Conservation (phyloP, 2,797 vertebrate species). For the Tinamus major region DNA sequence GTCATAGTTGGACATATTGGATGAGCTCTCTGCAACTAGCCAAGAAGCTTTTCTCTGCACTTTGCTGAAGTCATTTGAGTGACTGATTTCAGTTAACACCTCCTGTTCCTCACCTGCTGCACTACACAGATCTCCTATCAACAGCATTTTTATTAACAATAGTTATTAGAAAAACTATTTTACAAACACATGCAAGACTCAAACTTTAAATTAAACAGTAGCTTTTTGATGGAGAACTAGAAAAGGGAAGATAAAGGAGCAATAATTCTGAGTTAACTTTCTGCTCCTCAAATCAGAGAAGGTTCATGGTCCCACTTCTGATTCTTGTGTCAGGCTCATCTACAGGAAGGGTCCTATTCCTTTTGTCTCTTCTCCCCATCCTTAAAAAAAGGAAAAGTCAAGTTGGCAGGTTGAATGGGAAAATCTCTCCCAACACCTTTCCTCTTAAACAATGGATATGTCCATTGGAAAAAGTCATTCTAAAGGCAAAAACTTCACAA, state of each 20-base stretch:
- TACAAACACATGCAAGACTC: too few relatives aligned
- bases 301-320: neutral
- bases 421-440: neutral
- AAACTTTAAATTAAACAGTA: neutral
- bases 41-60: neutral
- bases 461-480: neutral
- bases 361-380: too few relatives aligned
- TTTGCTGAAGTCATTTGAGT: neutral
- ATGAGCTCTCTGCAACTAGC: neutral
- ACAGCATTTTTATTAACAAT: neutral
- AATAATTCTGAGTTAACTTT: neutral
- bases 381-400: too few relatives aligned
- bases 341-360: neutral
- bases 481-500: neutral
- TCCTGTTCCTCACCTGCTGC: neutral
- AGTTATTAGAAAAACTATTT: neutral
- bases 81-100: neutral
- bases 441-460: neutral
- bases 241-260: neutral
- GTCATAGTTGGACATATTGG: neutral
- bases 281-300: neutral
- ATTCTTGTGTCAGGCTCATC: neutral
- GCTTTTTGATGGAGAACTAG: neutral
- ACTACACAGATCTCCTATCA: neutral
- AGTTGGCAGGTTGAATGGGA: neutral